These are phyloP conservation scores for Cercopithecus diana DNA, from an alignment of 2,797 vertebrate species.

Conservation along the genomic window DNA sequence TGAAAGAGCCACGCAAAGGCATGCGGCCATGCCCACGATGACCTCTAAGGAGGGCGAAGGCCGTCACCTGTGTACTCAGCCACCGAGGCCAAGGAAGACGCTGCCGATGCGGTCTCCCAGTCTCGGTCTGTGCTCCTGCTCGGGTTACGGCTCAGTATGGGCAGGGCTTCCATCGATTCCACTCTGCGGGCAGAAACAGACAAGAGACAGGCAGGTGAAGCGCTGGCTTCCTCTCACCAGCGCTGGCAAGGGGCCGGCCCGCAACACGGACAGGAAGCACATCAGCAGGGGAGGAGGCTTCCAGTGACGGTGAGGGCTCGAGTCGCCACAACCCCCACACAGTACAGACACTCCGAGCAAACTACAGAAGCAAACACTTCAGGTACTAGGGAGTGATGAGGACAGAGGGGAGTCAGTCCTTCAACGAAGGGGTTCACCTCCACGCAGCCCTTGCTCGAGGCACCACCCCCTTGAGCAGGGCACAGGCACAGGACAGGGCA, in stretches of 20 bases:
- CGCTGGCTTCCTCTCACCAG: not conserved
- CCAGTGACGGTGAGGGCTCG: rapidly evolving
- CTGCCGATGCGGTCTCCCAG: slow-evolving; percentile 98
- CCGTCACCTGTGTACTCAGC: slow-evolving; percentile 95
- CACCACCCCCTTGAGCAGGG: rapidly evolving
- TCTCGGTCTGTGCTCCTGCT: slow-evolving; percentile 94
- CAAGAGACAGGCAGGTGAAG: not conserved
- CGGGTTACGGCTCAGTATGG: slow-evolving; percentile 91
- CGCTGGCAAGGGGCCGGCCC: not conserved
- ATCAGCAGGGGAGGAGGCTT: no score
- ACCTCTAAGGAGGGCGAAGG: rapidly evolving
- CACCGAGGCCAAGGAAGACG: slow-evolving; percentile 96
- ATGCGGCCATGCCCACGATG: rapidly evolving
- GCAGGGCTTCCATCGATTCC: slow-evolving; percentile 94
- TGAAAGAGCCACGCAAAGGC: not conserved
- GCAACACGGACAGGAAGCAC: not conserved
- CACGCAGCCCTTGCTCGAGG: rapidly evolving
- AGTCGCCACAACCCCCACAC: rapidly evolving
- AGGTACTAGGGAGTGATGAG: rapidly evolving
- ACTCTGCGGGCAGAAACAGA: slow-evolving; percentile 81
- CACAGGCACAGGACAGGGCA: not conserved
- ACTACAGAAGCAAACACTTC: not conserved
- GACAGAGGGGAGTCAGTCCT: rapidly evolving
- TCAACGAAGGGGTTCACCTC: not conserved
- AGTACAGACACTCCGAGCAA: rapidly evolving